Conservation (phyloP, 2,888 invertebrate genomes). For the Machimus rusticus region DNA sequence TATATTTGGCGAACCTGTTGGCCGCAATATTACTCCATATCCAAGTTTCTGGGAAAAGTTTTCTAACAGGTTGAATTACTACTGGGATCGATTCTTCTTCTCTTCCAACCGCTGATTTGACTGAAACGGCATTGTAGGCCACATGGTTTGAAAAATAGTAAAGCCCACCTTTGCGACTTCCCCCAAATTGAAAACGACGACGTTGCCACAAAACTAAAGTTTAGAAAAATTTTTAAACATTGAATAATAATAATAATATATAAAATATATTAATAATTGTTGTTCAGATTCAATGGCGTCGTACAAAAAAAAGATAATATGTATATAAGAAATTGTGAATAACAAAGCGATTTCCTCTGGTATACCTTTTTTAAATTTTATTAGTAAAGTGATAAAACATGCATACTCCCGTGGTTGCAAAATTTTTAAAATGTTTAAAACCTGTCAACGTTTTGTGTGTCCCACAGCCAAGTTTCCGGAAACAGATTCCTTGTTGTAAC, state of each 20-base stretch:
- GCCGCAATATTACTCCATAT: neutral
- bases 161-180: neutral
- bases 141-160: neutral
- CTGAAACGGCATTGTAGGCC: neutral
- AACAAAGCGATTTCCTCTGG: neutral
- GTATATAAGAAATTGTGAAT: neutral
- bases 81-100: neutral
- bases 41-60: conserved; percentile 8
- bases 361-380: neutral
- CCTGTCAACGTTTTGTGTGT: neutral
- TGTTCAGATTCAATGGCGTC: neutral
- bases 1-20: neutral
- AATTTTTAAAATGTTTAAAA: neutral
- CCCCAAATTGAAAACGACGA: neutral
- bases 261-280: neutral
- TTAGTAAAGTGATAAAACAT: neutral
- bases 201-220: neutral
- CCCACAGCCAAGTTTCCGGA: neutral
- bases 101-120: neutral
- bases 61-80: neutral
- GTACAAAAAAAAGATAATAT: neutral
- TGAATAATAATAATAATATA: neutral
- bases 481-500: neutral
- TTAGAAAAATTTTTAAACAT: neutral
- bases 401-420: neutral